phyloP scores from a whole-genome alignment of 2,888 invertebrate species.

The Trilocha varians region DNA sequence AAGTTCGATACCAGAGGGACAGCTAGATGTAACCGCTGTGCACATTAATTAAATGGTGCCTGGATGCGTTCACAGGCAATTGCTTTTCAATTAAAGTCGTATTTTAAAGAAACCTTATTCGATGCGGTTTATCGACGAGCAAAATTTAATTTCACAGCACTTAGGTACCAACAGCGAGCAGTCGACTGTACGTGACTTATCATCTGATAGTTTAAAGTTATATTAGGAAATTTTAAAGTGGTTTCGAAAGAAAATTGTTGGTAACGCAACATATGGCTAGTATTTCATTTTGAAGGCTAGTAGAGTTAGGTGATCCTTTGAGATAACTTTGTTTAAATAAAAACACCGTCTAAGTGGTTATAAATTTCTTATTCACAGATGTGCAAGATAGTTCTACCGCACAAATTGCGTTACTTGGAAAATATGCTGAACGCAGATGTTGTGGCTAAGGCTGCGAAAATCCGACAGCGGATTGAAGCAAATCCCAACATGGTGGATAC shows the following conservation, averaged over 20 bases:
- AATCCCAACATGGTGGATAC: slow-evolving; percentile 46
- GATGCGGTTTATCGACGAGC: background rate
- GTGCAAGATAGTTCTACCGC: slow-evolving; percentile 57
- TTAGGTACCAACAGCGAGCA: background rate
- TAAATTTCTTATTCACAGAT: slow-evolving; percentile 31
- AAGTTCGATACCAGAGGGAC: background rate
- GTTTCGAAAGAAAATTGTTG: too few species aligned
- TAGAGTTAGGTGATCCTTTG: too few species aligned
- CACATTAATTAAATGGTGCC: background rate
- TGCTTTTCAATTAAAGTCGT: background rate
- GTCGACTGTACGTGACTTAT: too few species aligned
- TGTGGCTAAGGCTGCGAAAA: slow-evolving; percentile 54
- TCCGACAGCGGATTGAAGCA: slow-evolving; percentile 48
- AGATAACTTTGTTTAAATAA: too few species aligned
- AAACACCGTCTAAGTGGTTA: too few species aligned
- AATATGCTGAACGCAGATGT: slow-evolving; percentile 63
- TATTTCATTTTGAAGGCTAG: too few species aligned
- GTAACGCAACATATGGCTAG: too few species aligned
- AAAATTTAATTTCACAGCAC: background rate
- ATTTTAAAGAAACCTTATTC: background rate
- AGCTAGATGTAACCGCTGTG: background rate
- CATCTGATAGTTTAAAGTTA: too few species aligned
- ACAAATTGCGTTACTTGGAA: slow-evolving; percentile 57
- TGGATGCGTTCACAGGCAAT: background rate
- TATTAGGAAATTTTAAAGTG: too few species aligned